These are phyloP conservation scores for Myotis findleyi DNA, from an alignment of 2,797 vertebrate species.

Conservation along the genomic window DNA sequence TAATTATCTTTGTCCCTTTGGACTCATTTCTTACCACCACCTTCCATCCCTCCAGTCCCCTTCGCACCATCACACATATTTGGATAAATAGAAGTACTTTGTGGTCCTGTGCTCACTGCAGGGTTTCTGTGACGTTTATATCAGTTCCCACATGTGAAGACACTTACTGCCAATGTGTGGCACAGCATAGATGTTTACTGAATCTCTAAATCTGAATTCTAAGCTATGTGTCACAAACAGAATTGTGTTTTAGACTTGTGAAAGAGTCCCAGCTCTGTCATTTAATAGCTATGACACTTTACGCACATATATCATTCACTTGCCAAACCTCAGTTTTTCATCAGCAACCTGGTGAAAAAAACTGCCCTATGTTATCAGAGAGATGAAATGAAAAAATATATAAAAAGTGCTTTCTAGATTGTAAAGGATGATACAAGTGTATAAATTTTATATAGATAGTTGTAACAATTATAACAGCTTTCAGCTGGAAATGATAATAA, in stretches of 20 bases:
- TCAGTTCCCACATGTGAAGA: background rate
- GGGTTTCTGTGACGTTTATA: background rate
- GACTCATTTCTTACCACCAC: background rate
- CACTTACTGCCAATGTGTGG: background rate
- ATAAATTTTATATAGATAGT: background rate
- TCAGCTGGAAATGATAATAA: background rate
- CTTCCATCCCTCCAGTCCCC: fast-evolving
- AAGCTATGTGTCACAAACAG: background rate
- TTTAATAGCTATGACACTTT: background rate
- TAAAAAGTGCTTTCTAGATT: background rate
- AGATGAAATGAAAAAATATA: background rate
- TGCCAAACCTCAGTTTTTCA: constrained; percentile 5
- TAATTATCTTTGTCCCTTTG: background rate
- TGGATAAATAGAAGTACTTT: background rate
- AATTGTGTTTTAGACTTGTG: background rate
- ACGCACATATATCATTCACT: background rate
- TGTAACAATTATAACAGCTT: background rate
- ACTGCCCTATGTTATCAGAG: background rate
- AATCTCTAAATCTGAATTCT: background rate
- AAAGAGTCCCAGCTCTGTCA: background rate
- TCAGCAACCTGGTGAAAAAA: background rate
- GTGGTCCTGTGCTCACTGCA: background rate
- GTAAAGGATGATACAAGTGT: background rate
- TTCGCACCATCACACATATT: background rate
- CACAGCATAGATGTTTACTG: background rate